These are phyloP conservation scores for Sebastes dallii DNA, from an alignment of 2,797 vertebrate genomes.

Conservation along the genomic window DNA sequence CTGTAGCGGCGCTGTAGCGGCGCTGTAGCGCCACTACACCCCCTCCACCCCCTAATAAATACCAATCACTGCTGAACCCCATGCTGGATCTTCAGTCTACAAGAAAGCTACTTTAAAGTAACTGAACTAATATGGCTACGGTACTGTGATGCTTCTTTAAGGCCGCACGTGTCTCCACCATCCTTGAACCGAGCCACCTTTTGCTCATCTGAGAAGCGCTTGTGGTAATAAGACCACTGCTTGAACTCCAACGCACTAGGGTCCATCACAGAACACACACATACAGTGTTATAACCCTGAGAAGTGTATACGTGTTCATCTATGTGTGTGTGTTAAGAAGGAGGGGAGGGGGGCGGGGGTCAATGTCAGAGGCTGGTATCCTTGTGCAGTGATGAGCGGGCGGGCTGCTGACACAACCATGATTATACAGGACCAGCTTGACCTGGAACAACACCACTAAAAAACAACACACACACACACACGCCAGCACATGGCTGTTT, in stretches of 20 bases:
- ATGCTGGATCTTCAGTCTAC: neutral
- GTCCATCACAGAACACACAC: slow-evolving; percentile 17
- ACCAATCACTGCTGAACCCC: neutral
- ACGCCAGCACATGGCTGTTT: slow-evolving; percentile 37
- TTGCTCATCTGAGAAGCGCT: slow-evolving; percentile 8
- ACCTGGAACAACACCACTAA: slow-evolving; percentile 64
- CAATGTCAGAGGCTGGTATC: slow-evolving; percentile 69
- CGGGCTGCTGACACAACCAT: slow-evolving; percentile 61
- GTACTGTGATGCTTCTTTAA: neutral
- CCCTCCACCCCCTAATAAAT: too few species aligned
- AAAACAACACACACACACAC: slow-evolving; percentile 8
- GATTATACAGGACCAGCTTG: slow-evolving; percentile 76
- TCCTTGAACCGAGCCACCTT: slow-evolving; percentile 51
- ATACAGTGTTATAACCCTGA: slow-evolving; percentile 4
- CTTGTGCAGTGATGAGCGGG: slow-evolving; percentile 61
- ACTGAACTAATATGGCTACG: too few species aligned
- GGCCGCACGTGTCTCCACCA: neutral
- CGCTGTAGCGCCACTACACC: too few species aligned
- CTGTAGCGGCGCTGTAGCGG: too few species aligned
- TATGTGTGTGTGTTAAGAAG: slow-evolving; percentile 6
- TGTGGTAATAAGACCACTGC: slow-evolving; percentile 27
- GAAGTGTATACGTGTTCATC: neutral
- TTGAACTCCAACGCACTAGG: slow-evolving; percentile 21
- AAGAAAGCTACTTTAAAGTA: neutral
- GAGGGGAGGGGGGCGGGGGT: slow-evolving; percentile 22